Percentiles rank a stretch among this genome's conserved stretches.
These are phyloP conservation scores for Mormyrus hasselquistii DNA, from an alignment of 2,797 vertebrate species.

Conservation along the genomic window DNA sequence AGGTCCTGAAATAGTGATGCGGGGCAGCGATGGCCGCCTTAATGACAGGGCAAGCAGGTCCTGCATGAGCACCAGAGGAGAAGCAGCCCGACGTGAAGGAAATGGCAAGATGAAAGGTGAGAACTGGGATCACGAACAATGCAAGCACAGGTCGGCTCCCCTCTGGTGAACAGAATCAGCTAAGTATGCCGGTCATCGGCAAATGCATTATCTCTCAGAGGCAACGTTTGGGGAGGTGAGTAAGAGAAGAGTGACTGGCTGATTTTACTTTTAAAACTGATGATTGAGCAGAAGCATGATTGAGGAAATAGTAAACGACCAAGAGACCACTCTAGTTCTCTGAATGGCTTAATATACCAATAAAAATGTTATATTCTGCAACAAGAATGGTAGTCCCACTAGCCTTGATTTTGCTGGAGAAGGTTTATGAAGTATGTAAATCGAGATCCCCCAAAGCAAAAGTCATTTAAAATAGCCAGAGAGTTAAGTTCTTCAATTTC, in stretches of 20 bases:
- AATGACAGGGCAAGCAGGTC: constrained; percentile 1
- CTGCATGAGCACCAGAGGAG: not conserved
- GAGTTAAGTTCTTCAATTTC: not conserved
- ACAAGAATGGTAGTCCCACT: not conserved
- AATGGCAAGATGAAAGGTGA: constrained; percentile 5
- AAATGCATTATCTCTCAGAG: not conserved
- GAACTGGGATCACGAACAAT: not conserved
- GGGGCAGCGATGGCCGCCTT: not conserved
- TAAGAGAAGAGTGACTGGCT: not conserved
- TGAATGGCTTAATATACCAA: not conserved
- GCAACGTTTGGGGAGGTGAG: not conserved
- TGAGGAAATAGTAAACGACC: not conserved
- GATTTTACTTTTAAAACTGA: not conserved
- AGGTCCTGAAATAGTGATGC: not conserved
- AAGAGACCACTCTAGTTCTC: not conserved
- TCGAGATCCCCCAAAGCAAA: not conserved
- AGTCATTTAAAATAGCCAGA: not conserved
- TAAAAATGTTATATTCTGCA: not conserved
- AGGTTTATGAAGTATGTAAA: not conserved
- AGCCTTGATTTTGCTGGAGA: not conserved
- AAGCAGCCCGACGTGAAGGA: not conserved
- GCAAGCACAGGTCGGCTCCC: not conserved
- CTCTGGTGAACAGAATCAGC: not conserved
- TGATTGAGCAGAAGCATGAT: not conserved
- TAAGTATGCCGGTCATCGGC: not conserved